phyloP scores from a whole-genome alignment of 1,140 invertebrate species.

The Tetragonula clypearis region DNA sequence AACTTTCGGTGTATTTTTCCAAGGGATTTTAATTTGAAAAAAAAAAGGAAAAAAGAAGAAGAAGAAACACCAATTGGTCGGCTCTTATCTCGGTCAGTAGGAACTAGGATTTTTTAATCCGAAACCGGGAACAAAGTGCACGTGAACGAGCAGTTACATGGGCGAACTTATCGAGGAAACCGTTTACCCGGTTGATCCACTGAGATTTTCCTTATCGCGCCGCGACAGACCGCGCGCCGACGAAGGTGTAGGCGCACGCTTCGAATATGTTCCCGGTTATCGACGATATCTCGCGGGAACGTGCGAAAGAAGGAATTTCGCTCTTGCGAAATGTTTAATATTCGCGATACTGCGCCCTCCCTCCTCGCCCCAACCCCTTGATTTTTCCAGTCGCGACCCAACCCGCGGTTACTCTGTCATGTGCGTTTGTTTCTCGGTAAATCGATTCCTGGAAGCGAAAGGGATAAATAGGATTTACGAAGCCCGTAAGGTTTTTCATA shows the following conservation, averaged over 20 bases:
- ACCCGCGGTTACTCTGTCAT: not conserved
- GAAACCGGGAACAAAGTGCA: conserved; percentile 1
- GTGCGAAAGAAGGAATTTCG: conserved; percentile 17
- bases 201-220: conserved; percentile 43
- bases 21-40: not conserved
- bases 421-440: not conserved
- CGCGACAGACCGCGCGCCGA: conserved; percentile 1
- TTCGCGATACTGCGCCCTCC: conserved; percentile 37
- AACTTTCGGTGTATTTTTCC: not conserved
- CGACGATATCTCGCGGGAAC: conserved; percentile 45
- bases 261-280: conserved; percentile 29
- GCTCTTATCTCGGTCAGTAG: too few relatives aligned
- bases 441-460: not conserved
- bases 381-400: not conserved
- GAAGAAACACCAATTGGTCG: not conserved
- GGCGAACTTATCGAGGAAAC: not conserved
- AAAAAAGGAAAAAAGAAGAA: too few relatives aligned
- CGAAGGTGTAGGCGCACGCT: not conserved
- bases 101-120: conserved; percentile 17
- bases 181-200: conserved; percentile 3
- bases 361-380: too few relatives aligned
- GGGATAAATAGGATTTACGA: too few relatives aligned
- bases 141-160: conserved; percentile 18
- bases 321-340: conserved; percentile 38
- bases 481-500: too few relatives aligned